Base-by-base conservation (phyloP, 2,113 vertebrate genomes). In the Brachirus orientalis region DNA sequence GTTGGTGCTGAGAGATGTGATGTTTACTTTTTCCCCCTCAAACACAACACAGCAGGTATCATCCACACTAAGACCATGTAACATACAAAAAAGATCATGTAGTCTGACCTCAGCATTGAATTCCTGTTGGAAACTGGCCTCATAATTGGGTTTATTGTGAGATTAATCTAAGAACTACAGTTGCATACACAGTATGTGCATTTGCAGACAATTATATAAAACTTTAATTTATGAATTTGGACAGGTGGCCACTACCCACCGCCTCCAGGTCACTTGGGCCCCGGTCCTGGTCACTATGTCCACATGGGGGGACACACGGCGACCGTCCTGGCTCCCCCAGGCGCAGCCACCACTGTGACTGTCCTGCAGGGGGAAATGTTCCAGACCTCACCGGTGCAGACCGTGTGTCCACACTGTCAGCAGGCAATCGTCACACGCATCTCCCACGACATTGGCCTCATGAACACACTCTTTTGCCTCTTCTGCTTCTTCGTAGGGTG, bases 401-500 rank as follows among this genome's bases (percentile, higher is more conserved):
- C 97, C 0, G 95, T 98, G 85, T 99, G 97, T 87, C 96, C 96
- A 9, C 96, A 99, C 91, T 99, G 97, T 91, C 97, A 98, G 91
- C 97, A 98, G 90, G 94, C 96, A 60, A 98, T 99, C 88, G 87
- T 95, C 90, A 99, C 97, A 73, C 96, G 95, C 84, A 97, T 98
- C 87, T 94, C 94, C 74, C 95, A 98, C 0, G 95, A 98, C 70
- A 92, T 99, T 0, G 97, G 97, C 63, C 94, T 98, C 90, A 96
- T 98, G 96, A 99, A 97, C 89, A 96, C 96, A 7, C 95, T 99
- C 35, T 95, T 98, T 46, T 97, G 97, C 82, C 95, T 98, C 91
- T 95, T 99, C 92, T 99, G 97, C 93, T 97, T 96, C 92, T 98
- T 98, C 0, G 94, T 98, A 46, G 97, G 97, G 97, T 98, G 90